These are phyloP conservation scores for Colinus virginianus DNA, from an alignment of 2,113 vertebrate genomes.

Conservation along the genomic window DNA sequence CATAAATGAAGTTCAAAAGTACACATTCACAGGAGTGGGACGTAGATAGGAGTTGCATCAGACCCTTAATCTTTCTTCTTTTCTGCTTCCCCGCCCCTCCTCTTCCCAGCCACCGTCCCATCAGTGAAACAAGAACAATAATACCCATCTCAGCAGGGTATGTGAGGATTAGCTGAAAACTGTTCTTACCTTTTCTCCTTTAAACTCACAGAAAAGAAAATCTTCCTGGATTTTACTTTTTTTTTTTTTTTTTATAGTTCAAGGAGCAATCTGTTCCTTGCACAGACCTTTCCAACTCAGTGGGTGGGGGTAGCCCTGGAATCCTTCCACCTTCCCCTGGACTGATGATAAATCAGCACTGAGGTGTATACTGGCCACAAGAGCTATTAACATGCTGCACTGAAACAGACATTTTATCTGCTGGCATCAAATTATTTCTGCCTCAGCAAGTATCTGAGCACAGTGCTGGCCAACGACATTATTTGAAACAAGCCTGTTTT, in stretches of 20 bases:
- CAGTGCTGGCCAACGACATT: background rate
- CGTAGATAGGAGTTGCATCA: background rate
- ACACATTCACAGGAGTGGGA: background rate
- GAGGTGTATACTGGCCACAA: background rate
- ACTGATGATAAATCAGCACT: background rate
- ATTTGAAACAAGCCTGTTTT: background rate
- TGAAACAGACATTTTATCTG: background rate
- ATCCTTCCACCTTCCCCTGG: background rate
- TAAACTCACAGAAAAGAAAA: background rate
- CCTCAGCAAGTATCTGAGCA: background rate
- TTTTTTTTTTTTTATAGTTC: background rate
- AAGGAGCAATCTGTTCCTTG: background rate
- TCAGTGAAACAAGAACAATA: background rate
- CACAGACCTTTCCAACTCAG: background rate
- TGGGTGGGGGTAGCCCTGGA: background rate
- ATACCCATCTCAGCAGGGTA: background rate
- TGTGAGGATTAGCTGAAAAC: background rate
- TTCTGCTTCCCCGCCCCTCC: background rate
- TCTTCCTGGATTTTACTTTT: background rate
- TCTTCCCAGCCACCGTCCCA: background rate
- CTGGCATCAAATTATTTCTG: background rate
- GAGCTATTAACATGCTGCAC: background rate
- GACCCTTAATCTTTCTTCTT: background rate
- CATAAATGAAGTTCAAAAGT: background rate
- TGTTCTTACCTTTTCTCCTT: background rate